Percentiles rank a stretch among this genome's conserved stretches.
phyloP scores from a whole-genome alignment of 92 coral and sea anemone species.

The Zoanthus sociatus region DNA sequence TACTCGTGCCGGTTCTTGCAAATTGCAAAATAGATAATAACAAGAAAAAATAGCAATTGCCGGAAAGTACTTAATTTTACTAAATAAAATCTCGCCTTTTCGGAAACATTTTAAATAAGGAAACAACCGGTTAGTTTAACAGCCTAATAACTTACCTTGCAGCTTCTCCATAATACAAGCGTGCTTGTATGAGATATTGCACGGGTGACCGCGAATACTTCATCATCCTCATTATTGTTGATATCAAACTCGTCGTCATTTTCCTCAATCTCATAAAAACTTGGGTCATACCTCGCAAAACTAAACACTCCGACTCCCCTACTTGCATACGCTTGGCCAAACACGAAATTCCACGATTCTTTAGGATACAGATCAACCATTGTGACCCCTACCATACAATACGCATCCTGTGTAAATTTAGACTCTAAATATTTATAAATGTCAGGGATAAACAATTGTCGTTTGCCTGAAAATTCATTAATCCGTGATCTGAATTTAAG shows the following conservation, averaged over 20 bases:
- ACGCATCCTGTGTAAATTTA: constrained; percentile 63
- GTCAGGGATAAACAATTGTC: constrained; percentile 66
- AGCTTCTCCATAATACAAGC: constrained; percentile 73
- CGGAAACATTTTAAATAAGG: too few relatives aligned
- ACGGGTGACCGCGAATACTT: not conserved
- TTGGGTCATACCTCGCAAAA: constrained; percentile 72
- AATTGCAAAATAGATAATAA: too few relatives aligned
- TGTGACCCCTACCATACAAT: constrained; percentile 70
- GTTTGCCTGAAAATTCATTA: constrained; percentile 44
- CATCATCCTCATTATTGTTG: constrained; percentile 13
- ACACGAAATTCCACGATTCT: constrained; percentile 71
- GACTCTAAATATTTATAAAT: constrained; percentile 58
- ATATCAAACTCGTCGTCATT: not conserved
- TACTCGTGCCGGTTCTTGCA: too few relatives aligned
- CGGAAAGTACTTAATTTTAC: too few relatives aligned
- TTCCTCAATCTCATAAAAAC: constrained; percentile 48
- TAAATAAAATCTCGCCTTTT: too few relatives aligned
- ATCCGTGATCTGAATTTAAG: constrained; percentile 63
- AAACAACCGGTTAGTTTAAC: not conserved
- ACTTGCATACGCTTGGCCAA: constrained; percentile 65
- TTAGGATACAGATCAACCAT: constrained; percentile 72
- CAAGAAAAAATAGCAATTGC: too few relatives aligned
- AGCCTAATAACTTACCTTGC: constrained; percentile 48
- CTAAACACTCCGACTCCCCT: constrained; percentile 74
- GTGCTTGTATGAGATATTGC: constrained; percentile 43